Conservation (phyloP, 1,140 invertebrate species). For the Rhopalosiphum maidis region DNA sequence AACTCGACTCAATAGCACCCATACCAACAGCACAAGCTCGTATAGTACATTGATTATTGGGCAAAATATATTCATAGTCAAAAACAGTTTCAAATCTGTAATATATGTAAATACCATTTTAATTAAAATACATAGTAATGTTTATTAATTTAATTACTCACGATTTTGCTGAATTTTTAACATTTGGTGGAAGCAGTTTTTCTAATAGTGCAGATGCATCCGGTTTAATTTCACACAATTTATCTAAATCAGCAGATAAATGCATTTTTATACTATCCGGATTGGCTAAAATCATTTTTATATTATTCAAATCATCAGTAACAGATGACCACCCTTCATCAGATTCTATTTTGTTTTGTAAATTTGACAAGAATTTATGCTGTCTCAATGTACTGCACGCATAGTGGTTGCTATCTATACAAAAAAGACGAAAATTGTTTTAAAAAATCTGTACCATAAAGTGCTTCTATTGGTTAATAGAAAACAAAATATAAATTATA, state of each 20-base stretch:
- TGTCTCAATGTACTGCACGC: conserved; percentile 76
- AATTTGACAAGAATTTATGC: conserved; percentile 75
- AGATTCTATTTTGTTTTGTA: conserved; percentile 69
- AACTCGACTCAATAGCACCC: conserved; percentile 82
- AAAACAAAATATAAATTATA: neutral
- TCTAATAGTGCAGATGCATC: conserved; percentile 68
- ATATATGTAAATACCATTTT: neutral
- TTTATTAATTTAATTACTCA: neutral
- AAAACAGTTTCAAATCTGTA: conserved; percentile 65
- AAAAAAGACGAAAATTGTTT: neutral
- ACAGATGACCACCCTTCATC: conserved; percentile 66
- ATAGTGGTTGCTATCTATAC: conserved; percentile 76
- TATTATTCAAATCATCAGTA: conserved; percentile 69
- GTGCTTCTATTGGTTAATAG: neutral
- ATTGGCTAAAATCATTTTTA: conserved; percentile 69
- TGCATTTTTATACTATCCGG: conserved; percentile 73
- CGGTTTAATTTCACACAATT: conserved; percentile 65
- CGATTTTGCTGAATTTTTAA: neutral
- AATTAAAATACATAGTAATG: neutral
- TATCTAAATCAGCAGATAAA: conserved; percentile 74
- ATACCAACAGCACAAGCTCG: conserved; percentile 76
- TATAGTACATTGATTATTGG: conserved; percentile 61
- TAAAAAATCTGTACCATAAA: neutral
- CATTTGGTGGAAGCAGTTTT: conserved; percentile 63
- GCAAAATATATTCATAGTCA: conserved; percentile 64